Evolutionary conservation across 1,140 invertebrate genomes (phyloP), one percentile per base, ranked within the genome.

Genomic region (Pissodes strobi): DNA sequence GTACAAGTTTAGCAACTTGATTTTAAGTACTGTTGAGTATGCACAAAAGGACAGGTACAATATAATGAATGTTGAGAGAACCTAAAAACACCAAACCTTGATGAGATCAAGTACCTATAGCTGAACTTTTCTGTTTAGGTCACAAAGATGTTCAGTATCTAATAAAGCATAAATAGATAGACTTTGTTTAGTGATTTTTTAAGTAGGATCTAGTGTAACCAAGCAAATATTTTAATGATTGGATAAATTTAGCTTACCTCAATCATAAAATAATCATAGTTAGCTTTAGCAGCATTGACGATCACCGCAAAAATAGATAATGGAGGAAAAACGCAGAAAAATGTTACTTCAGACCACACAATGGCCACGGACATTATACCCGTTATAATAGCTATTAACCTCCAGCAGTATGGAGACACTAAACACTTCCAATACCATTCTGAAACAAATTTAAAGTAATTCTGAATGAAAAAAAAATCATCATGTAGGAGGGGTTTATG

Each of bases 261-360:
- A 73, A 99, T 97, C 51, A 90, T 91, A 67, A 94, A 86, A 83
- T 99, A 99, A 80, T 98, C 92, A 74, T 97, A 94, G 64, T 87
- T 88, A 8, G 79, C 75, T 74, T 88, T 90, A 1, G 93, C 90
- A 45, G 88, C 79, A 71, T 92, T 88, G 1, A 99, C 86, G 75
- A 99, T 92, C 34, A 91, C 85, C 38, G 98, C 97, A 83, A 99
- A 98, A 46, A 99, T 83, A 0, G 96, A 98, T 3, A 99, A 81
- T 15, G 95, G 91, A 1, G 97, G 97, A 19, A 80, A 77, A 74
- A 91, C 88, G 70, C 91, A 92, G 80, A 99, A 99, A 79, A 99
- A 99, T 0, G 97, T 97, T 49, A 98, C 88, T 83, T 99, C 98
- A 5, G 95, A 98, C 97, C 97, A 99, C 10, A 99, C 91, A 38